Evolutionary conservation across 2,113 vertebrate genomes (phyloP).

Genomic region (Pterophyllum scalare): DNA sequence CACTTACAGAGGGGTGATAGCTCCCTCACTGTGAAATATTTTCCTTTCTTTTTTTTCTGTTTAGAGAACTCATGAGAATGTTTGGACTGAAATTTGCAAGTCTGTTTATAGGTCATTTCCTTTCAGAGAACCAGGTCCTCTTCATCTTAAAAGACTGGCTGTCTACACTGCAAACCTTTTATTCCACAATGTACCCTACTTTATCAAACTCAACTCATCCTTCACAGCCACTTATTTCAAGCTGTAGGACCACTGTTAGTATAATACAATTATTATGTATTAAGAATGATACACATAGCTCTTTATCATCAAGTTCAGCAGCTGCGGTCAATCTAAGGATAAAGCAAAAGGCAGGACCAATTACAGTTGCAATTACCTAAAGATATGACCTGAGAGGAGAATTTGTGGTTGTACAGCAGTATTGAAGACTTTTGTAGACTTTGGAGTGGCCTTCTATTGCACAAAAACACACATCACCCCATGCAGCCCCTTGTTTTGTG

Average conservation of each 20-base stretch:
- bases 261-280: background rate
- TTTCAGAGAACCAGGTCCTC: conserved; percentile 16
- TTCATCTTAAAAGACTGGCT: background rate
- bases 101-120: conserved; percentile 27
- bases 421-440: conserved; percentile 23
- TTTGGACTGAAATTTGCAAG: conserved; percentile 38
- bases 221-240: background rate
- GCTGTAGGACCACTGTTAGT: background rate
- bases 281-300: background rate
- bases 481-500: conserved; percentile 28
- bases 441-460: background rate
- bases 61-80: conserved; percentile 46
- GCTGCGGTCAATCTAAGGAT: background rate
- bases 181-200: background rate
- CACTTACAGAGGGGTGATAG: conserved; percentile 32
- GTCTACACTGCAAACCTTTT: background rate
- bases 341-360: background rate
- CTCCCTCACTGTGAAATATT: conserved; percentile 39
- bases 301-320: background rate
- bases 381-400: background rate
- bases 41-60: conserved; percentile 8
- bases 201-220: background rate
- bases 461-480: background rate
- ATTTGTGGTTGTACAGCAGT: background rate
- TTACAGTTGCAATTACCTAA: background rate